phyloP scores from a whole-genome alignment of 2,113 vertebrate genomes.

The Bucco capensis region DNA sequence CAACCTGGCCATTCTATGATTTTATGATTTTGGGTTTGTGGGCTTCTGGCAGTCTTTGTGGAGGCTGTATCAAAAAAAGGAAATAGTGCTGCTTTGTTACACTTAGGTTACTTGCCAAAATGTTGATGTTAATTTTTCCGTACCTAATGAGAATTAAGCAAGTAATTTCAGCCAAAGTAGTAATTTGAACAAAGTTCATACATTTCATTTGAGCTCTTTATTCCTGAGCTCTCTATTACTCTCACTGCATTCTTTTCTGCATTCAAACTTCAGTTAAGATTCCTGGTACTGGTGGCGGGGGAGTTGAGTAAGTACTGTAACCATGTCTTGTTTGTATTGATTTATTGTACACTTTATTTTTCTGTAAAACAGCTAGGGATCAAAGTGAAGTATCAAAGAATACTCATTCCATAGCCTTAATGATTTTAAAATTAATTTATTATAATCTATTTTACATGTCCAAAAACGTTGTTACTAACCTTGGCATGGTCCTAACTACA shows the following conservation, averaged over 20 bases:
- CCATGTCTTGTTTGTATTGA: neutral
- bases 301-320: neutral
- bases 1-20: no score
- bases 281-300: neutral
- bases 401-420: neutral
- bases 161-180: neutral
- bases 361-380: neutral
- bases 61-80: neutral
- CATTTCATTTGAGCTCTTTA: neutral
- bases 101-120: neutral
- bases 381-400: neutral
- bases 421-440: neutral
- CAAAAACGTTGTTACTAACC: neutral
- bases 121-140: neutral
- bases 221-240: no score
- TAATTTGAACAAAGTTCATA: neutral
- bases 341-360: neutral
- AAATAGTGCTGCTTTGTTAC: neutral
- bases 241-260: neutral
- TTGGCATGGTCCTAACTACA: neutral
- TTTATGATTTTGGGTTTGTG: neutral
- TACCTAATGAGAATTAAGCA: neutral
- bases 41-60: neutral
- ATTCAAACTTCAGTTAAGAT: neutral
- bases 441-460: neutral